phyloP scores from a whole-genome alignment of 2,797 vertebrate genomes.

The Eremophila alpestris region DNA sequence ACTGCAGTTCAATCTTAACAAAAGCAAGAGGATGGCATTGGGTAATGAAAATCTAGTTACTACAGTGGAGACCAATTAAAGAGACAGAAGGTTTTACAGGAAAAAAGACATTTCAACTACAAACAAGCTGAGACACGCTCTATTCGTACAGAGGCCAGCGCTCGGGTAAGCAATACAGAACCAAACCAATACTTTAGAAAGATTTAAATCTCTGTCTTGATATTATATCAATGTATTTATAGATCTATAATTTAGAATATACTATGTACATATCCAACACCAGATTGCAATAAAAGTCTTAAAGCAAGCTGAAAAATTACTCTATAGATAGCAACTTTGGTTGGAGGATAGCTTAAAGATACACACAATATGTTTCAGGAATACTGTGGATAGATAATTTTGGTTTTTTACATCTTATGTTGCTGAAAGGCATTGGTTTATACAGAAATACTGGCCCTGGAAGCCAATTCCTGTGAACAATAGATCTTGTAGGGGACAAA shows the following conservation, averaged over 20 bases:
- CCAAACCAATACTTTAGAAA: not conserved
- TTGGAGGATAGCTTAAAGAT: conserved; percentile 7
- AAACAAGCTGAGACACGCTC: conserved; percentile 4
- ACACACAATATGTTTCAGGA: not conserved
- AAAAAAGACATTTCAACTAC: conserved; percentile 12
- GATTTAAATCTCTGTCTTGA: not conserved
- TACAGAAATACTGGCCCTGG: not conserved
- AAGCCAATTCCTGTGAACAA: not conserved
- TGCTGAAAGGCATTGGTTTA: not conserved
- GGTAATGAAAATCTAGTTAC: conserved; percentile 16
- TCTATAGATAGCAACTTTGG: conserved; percentile 10
- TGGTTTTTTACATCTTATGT: not conserved
- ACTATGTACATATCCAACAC: conserved; percentile 20
- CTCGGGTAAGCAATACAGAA: conserved; percentile 8
- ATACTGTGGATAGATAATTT: not conserved
- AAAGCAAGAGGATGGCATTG: not conserved
- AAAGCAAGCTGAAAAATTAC: not conserved
- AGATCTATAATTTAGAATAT: conserved; percentile 16
- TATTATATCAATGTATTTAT: not conserved
- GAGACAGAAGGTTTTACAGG: conserved; percentile 31
- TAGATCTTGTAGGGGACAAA: not conserved
- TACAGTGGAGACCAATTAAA: conserved; percentile 9
- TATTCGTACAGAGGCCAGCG: not conserved
- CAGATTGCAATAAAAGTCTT: conserved; percentile 5
- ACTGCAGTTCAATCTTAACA: not conserved